A percentile compares a stretch with the other conserved stretches of the same genome.
Evolutionary conservation across 2,797 vertebrate genomes (phyloP).

Genomic region (Sebastes glaucus): DNA sequence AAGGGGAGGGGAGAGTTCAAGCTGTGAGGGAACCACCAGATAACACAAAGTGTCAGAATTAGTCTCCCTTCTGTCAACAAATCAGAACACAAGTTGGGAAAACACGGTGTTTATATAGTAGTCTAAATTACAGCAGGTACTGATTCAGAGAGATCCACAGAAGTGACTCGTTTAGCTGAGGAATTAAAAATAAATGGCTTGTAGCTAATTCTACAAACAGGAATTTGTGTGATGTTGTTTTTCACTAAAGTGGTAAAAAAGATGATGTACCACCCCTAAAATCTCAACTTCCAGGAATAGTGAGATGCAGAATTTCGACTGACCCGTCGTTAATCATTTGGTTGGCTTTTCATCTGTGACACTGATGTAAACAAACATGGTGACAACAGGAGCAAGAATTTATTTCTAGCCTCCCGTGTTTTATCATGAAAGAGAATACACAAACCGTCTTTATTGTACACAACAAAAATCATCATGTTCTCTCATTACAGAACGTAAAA

Average conservation of each 20-base stretch:
- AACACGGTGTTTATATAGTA: conserved; percentile 6
- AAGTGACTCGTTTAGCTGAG: not conserved
- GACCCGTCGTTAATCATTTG: conserved; percentile 32
- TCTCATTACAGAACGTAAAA: conserved; percentile 22
- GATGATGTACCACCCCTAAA: not conserved
- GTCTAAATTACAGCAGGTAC: conserved; percentile 12
- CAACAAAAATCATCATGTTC: conserved; percentile 21
- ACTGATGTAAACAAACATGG: conserved; percentile 34
- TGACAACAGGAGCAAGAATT: conserved; percentile 22
- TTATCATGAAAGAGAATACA: conserved; percentile 46
- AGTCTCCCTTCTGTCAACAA: conserved; percentile 32
- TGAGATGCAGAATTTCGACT: conserved; percentile 14
- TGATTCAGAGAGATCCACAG: not conserved
- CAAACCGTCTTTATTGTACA: conserved; percentile 16
- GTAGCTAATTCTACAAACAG: not conserved
- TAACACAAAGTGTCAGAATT: conserved; percentile 41
- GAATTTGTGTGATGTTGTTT: conserved; percentile 1
- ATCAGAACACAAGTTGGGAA: conserved; percentile 25
- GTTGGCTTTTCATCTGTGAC: conserved; percentile 35
- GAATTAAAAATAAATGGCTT: conserved; percentile 15
- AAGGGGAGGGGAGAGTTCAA: conserved; percentile 24
- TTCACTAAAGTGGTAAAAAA: not conserved
- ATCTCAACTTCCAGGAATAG: not conserved
- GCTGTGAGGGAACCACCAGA: conserved; percentile 41
- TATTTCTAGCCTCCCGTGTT: conserved; percentile 27